These are phyloP conservation scores for Trichonephila clavipes DNA, from an alignment of 1,140 invertebrate genomes.

Conservation along the genomic window DNA sequence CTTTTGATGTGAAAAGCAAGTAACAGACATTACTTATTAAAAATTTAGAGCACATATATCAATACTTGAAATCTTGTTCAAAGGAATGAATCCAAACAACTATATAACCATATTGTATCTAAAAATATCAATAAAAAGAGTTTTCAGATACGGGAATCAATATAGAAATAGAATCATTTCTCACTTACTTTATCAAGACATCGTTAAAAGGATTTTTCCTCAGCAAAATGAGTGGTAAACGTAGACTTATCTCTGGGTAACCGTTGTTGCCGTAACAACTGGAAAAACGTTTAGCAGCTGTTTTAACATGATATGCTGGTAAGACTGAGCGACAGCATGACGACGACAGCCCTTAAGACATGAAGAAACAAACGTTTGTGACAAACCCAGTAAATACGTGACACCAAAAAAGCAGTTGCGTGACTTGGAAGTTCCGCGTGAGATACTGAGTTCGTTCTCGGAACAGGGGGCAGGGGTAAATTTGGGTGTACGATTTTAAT, in stretches of 20 bases:
- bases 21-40: too few species aligned
- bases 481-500: neutral
- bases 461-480: neutral
- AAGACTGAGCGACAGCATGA: neutral
- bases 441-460: neutral
- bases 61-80: too few species aligned
- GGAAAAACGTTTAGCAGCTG: constrained; percentile 38
- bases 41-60: too few species aligned
- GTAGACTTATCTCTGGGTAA: neutral
- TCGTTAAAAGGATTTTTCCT: neutral
- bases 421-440: neutral
- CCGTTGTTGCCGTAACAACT: constrained; percentile 31
- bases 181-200: constrained; percentile 29
- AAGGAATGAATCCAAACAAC: neutral
- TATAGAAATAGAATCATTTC: neutral
- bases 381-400: constrained; percentile 30
- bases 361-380: constrained; percentile 2
- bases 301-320: constrained; percentile 37
- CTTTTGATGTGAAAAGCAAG: too few species aligned
- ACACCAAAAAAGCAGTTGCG: constrained; percentile 33
- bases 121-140: neutral
- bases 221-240: neutral
- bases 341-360: constrained; percentile 49
- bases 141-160: neutral
- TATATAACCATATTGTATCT: neutral